phyloP scores from a whole-genome alignment of 2,888 invertebrate genomes.

The Eulithis prunata region DNA sequence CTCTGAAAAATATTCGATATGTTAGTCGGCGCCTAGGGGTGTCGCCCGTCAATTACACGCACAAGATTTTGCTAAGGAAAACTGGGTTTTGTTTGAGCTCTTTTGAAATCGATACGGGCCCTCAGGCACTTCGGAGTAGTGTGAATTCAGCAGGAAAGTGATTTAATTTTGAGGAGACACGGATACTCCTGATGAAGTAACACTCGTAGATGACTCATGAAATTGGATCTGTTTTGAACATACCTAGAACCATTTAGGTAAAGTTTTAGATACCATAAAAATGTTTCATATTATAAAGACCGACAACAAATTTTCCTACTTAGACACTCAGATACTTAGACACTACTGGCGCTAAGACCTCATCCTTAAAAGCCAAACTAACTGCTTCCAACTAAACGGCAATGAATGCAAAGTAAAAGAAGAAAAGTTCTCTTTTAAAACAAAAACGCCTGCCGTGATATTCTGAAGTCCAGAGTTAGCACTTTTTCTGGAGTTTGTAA shows the following conservation, averaged over 20 bases:
- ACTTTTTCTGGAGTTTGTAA: conserved; percentile 33
- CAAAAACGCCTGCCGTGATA: conserved; percentile 23
- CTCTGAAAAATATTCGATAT: conserved; percentile 42
- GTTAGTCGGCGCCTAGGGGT: conserved; percentile 54
- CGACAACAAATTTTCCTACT: no score
- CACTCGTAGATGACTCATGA: not conserved
- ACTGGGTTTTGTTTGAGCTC: conserved; percentile 36
- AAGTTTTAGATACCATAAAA: no score
- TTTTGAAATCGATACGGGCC: conserved; percentile 35
- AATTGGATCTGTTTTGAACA: no score
- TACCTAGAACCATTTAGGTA: no score
- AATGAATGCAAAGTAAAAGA: not conserved
- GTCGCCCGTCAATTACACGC: conserved; percentile 51
- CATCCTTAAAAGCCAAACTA: not conserved
- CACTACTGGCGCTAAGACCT: not conserved
- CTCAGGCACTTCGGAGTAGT: conserved; percentile 23
- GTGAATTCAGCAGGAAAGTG: conserved; percentile 24
- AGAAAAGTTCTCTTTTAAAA: conserved; percentile 2
- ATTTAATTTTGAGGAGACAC: conserved; percentile 19
- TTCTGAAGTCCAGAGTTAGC: conserved; percentile 18
- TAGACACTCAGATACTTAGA: no score
- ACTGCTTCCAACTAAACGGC: conserved; percentile 3
- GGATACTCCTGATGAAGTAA: conserved; percentile 10
- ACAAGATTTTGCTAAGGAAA: conserved; percentile 44
- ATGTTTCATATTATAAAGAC: no score